Evolutionary conservation across 64 coral and sea anemone genomes (phyloP).

Genomic region (Porites australiensis): DNA sequence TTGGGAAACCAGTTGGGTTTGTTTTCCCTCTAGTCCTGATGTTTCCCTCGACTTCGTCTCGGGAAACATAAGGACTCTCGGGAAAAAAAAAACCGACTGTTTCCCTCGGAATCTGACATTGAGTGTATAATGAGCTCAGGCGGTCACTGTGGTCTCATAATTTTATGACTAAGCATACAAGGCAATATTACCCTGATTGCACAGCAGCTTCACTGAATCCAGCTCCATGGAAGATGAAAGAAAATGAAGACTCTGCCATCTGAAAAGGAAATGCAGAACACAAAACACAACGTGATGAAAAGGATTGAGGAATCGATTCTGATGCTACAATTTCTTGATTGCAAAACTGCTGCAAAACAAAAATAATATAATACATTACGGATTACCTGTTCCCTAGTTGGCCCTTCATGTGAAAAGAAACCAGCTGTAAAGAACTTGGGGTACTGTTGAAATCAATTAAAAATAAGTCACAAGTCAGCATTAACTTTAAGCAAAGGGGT

Average conservation of each 20-base stretch:
- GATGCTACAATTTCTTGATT: background rate
- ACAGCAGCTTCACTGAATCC: constrained; percentile 74
- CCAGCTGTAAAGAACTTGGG: constrained; percentile 89
- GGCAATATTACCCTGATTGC: constrained; percentile 49
- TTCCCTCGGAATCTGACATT: too few species aligned
- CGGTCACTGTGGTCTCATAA: too few species aligned
- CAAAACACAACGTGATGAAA: background rate
- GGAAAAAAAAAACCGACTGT: too few species aligned
- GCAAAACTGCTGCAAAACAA: too few species aligned
- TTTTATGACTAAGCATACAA: too few species aligned
- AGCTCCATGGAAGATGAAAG: constrained; percentile 73
- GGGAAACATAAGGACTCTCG: too few species aligned
- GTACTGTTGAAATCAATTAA: constrained; percentile 55
- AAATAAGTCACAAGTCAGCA: background rate
- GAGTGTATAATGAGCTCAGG: too few species aligned
- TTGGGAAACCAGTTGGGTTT: too few species aligned
- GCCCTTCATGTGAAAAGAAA: constrained; percentile 93
- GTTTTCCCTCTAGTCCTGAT: too few species aligned
- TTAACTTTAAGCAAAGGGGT: background rate
- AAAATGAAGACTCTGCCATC: constrained; percentile 86
- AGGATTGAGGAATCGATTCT: background rate
- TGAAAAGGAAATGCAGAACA: background rate
- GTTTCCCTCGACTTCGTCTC: too few species aligned
- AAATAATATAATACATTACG: background rate
- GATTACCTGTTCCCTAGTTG: constrained; percentile 91